Conservation (phyloP, 2,888 invertebrate genomes). For the Nemoura dubitans region DNA sequence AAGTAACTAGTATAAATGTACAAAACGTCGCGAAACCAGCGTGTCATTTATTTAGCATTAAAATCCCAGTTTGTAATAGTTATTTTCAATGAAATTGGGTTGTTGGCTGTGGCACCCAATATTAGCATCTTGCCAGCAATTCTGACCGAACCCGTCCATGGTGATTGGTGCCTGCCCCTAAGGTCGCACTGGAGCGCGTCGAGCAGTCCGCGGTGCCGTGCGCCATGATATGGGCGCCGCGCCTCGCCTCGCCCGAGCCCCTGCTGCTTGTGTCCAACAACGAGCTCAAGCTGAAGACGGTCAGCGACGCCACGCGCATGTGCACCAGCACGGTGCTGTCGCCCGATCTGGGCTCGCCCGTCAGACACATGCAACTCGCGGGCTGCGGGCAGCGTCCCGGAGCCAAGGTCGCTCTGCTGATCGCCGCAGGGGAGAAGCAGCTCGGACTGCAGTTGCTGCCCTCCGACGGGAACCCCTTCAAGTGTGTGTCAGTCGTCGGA, state of each 20-base stretch:
- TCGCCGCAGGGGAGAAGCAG: slow-evolving; percentile 71
- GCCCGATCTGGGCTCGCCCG: slow-evolving; percentile 73
- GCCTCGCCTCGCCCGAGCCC: slow-evolving; percentile 58
- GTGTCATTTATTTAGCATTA: too few species aligned
- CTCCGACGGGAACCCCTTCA: slow-evolving; percentile 79
- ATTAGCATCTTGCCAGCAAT: too few species aligned
- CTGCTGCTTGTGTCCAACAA: slow-evolving; percentile 70
- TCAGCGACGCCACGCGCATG: slow-evolving; percentile 71
- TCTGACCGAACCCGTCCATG: too few species aligned
- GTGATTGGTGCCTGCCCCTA: too few species aligned
- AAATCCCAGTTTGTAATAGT: too few species aligned
- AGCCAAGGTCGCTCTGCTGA: slow-evolving; percentile 55
- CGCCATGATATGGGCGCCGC: slow-evolving; percentile 63
- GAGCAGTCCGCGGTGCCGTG: slow-evolving; percentile 72
- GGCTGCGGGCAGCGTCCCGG: neutral
- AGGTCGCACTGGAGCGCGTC: slow-evolving; percentile 64
- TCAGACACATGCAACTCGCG: slow-evolving; percentile 62
- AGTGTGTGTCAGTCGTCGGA: slow-evolving; percentile 68
- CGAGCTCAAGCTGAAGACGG: slow-evolving; percentile 71
- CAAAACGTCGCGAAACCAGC: too few species aligned
- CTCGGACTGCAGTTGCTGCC: slow-evolving; percentile 76
- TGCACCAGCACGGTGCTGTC: slow-evolving; percentile 73
- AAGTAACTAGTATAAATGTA: too few species aligned
- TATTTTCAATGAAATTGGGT: too few species aligned
- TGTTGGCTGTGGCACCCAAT: too few species aligned